Percentiles rank a stretch among this genome's conserved stretches.
These are phyloP conservation scores for Aradophagus sp. DNA, from an alignment of 1,140 invertebrate species.

Conservation along the genomic window DNA sequence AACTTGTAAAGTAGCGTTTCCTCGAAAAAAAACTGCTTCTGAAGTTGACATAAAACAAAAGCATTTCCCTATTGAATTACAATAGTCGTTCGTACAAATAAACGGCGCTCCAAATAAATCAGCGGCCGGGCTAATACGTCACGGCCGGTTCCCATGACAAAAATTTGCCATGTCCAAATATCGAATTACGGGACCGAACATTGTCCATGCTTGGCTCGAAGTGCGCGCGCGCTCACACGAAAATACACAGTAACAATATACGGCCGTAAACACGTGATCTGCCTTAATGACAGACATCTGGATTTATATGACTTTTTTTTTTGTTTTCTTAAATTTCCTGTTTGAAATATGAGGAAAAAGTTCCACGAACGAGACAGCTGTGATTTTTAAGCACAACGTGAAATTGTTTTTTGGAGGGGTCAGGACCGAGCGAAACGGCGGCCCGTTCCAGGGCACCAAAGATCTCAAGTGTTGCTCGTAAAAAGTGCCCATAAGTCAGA, in stretches of 20 bases:
- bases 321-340: slow-evolving; percentile 53
- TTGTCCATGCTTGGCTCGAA: slow-evolving; percentile 19
- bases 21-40: background rate
- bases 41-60: slow-evolving; percentile 34
- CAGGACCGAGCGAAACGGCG: slow-evolving; percentile 8
- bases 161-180: slow-evolving; percentile 36
- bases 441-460: slow-evolving; percentile 16
- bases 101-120: slow-evolving; percentile 35
- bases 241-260: slow-evolving; percentile 50
- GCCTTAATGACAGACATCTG: slow-evolving; percentile 53
- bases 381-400: slow-evolving; percentile 50
- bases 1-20: too few species aligned
- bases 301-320: slow-evolving; percentile 53
- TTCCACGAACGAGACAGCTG: slow-evolving; percentile 51
- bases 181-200: slow-evolving; percentile 34
- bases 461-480: slow-evolving; percentile 40
- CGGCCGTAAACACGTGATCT: slow-evolving; percentile 43
- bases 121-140: slow-evolving; percentile 23
- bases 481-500: slow-evolving; percentile 35
- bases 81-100: slow-evolving; percentile 9
- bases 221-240: slow-evolving; percentile 8
- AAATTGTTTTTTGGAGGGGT: slow-evolving; percentile 40
- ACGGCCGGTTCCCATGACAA: slow-evolving; percentile 37
- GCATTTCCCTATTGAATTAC: slow-evolving; percentile 34
- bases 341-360: slow-evolving; percentile 52